These are phyloP conservation scores for Campoplex capitator DNA, from an alignment of 2,888 invertebrate species.

Conservation along the genomic window DNA sequence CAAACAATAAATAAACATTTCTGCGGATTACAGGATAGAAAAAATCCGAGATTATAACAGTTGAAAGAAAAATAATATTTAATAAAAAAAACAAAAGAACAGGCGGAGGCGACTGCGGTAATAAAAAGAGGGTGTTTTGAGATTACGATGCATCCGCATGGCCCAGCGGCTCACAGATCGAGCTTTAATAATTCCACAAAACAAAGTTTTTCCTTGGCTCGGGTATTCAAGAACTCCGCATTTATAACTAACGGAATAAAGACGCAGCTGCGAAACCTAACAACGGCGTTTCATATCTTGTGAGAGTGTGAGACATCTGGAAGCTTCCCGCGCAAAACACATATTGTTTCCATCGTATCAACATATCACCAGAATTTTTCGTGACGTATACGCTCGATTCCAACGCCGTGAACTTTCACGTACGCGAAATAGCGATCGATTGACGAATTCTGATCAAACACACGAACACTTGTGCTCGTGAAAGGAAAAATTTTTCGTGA, in stretches of 20 bases:
- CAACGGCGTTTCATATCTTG: neutral
- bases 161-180: constrained; percentile 9
- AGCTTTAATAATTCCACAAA: constrained; percentile 6
- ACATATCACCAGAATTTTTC: neutral
- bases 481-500: neutral
- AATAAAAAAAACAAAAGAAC: constrained; percentile 2
- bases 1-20: too few relatives aligned
- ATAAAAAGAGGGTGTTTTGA: constrained; percentile 72
- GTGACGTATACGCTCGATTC: constrained; percentile 1
- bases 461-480: constrained; percentile 15
- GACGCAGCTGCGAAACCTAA: constrained; percentile 49
- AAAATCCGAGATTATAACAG: constrained; percentile 30
- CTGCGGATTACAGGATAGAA: neutral
- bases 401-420: constrained; percentile 10
- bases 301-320: constrained; percentile 36
- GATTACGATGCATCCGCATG: constrained; percentile 79
- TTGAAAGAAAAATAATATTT: neutral
- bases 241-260: constrained; percentile 29
- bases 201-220: neutral
- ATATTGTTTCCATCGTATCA: constrained; percentile 5
- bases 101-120: neutral
- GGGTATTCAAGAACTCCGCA: neutral
- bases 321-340: constrained; percentile 3
- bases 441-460: constrained; percentile 10
- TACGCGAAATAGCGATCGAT: neutral